Base-by-base conservation (phyloP, 2,113 vertebrate species). In the Xiphophorus hellerii region DNA sequence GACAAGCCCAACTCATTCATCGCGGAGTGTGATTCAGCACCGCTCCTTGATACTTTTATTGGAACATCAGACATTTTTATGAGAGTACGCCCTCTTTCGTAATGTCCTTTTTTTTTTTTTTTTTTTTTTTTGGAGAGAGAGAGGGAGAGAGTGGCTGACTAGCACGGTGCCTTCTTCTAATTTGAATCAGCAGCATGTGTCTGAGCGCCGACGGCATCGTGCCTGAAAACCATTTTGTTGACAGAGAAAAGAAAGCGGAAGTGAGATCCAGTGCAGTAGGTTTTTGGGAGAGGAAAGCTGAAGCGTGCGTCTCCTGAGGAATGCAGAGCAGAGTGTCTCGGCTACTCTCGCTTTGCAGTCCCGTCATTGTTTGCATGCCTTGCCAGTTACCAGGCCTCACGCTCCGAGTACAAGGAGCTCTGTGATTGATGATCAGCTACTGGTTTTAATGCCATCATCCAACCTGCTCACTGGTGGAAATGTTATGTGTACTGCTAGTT, bases 351-450 rank as follows among this genome's bases (percentile, higher is more conserved):
- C 31, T 10, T 4, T 62, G 64, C 74, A 42, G 30, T 73, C 78
- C 73, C 75, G 37, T 77, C 81, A 62, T 70, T 80, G 90, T 77
- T 5, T 60, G 70, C 85, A 77, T 76, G 66, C 77, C 75, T 76
- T 44, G 0, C 42, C 69, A 37, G 76, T 67, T 58, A 81, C 58
- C 62, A 67, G 80, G 76, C 73, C 87, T 71, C 60, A 0, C 80
- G 82, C 60, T 2, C 66, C 0, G 75, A 74, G 83, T 85, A 84
- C 80, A 84, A 75, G 54, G 65, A 85, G 85, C 88, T 42, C 75
- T 13, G 51, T 78, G 81, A 87, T 81, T 69, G 33, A 82, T 82
- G 29, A 78, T 82, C 66, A 51, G 79, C 69, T 30, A 64, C 68
- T 70, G 76, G 39, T 9, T 31, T 51, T 12, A 2, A 31, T 71